Base-by-base conservation (phyloP, 2,797 vertebrate species). In the Atherinosoma microstoma region DNA sequence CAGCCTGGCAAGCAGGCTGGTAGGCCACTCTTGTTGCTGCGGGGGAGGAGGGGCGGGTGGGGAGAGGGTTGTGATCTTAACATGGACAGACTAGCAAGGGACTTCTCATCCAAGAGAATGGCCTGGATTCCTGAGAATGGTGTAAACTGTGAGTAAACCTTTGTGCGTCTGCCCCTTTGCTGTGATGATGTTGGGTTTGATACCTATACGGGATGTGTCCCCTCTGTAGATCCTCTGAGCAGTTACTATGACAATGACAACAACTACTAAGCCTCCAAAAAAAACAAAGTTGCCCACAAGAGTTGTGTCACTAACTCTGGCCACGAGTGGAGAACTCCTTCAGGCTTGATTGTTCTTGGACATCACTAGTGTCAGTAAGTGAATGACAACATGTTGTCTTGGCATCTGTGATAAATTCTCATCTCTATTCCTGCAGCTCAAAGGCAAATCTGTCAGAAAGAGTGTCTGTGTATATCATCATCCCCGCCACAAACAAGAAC, bases 21-120 rank as follows among this genome's bases (percentile, higher is more conserved):
- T 73, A 36, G 78, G 64, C 40, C 30, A n/a, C 22, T 80, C 73
- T 58, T 86, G 81, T 87, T 86, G 78, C 81, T 82, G 77, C 71
- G 80, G 79, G 72, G 67, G 64, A 76, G 69, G 82, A 78, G 75
- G 69, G 67, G 40, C 15, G 40, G 40, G 13, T 3, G 42, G 38
- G n/a, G 9, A 72, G 67, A 80, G 79, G 82, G 62, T 58, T 71
- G 67, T n/a, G n/a, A 49, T 80, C 51, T 73, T 74, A 56, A 73
- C 72, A 79, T 42, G 51, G 80, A 72, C 78, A 84, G 77, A 87
- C 67, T 65, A 75, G 65, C 3, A 3, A 82, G 73, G 65, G 78
- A 79, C 78, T 67, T 84, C 67, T 75, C 74, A 77, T 84, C 76
- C 76, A 42, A 61, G 56, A 81, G 74, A 87, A 84, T 72, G 64